Evolutionary conservation across 64 coral and sea anemone genomes (phyloP), one percentile per base, ranked within the genome.

Genomic region (Stylophora pistillata): DNA sequence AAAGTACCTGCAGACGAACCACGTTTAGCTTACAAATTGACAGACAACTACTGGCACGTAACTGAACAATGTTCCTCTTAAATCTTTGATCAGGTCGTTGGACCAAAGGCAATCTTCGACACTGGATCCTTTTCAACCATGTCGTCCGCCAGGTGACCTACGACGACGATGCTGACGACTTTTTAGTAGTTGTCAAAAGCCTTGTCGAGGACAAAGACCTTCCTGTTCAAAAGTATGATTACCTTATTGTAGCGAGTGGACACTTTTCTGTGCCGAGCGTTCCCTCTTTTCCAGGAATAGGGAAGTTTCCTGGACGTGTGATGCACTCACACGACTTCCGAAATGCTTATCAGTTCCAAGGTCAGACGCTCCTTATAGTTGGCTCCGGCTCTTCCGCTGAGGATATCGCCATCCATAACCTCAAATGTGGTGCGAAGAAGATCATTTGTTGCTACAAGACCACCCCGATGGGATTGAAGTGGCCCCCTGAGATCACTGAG

Each of bases 321-420:
- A 60, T 74, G 9, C 91, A 93, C 66, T 74, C 84, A 20, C 91
- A 93, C 55, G 64, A 81, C 9, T 88, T 88, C 74, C 55, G 85
- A 23, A 71, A 88, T 75, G 74, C 91, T 0, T 53, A 20, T 74
- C 85, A 93, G 23, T 93, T 74, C 54, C 53, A 73, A 25, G 69
- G 16, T 21, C 79, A 82, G 53, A 71, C 20, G 10, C 23, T 93
- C 17, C 78, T 93, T 15, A 14, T 93, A 17, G 78, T 93, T 14
- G 91, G 91, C 15, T 54, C 91, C 7, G 88, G 91, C 15, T 82
- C 63, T 27, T 93, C 91, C 5, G 91, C 91, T 32, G 91, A 93
- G 64, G 91, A 93, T 62, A 81, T 93, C 26, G 91, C 77, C n/a
- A 15, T 93, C 0, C 91, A 88, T 30, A 58, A 27, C 26, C 52